Evolutionary conservation across 1,140 invertebrate genomes (phyloP).

Genomic region (Euwallacea fornicatus): DNA sequence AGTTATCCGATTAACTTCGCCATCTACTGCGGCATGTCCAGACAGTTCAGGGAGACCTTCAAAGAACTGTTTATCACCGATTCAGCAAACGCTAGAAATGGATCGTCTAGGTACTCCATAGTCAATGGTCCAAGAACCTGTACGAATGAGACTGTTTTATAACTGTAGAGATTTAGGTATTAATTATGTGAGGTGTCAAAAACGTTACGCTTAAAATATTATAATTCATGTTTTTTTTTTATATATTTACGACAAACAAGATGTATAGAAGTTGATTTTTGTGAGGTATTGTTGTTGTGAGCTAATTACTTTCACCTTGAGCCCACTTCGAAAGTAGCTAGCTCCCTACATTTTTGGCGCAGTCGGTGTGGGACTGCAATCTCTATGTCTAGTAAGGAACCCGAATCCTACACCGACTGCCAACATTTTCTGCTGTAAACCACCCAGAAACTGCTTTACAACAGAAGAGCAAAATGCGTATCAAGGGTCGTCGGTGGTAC

Average conservation of each 20-base stretch:
- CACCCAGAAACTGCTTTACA: neutral
- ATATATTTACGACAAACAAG: neutral
- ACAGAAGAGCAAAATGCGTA: neutral
- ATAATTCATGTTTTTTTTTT: neutral
- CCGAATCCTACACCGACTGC: neutral
- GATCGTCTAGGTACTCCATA: conserved; percentile 72
- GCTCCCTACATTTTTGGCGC: too few relatives aligned
- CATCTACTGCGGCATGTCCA: conserved; percentile 94
- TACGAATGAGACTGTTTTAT: conserved; percentile 80
- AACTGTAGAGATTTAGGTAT: conserved; percentile 48
- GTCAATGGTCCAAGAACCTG: conserved; percentile 79
- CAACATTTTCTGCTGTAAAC: neutral
- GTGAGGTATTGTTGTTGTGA: neutral
- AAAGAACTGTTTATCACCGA: conserved; percentile 80
- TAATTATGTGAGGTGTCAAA: neutral
- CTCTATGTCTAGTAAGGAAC: neutral
- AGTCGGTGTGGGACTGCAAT: too few relatives aligned
- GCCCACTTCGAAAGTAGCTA: too few relatives aligned
- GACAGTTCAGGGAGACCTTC: conserved; percentile 92
- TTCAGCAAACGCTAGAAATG: conserved; percentile 63
- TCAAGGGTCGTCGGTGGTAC: neutral
- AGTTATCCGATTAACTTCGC: conserved; percentile 94
- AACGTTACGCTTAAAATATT: neutral
- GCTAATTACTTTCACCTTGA: neutral
- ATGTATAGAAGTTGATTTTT: neutral